A percentile compares a stretch with the other conserved stretches of the same genome.
These are phyloP conservation scores for Eristalinus aeneus DNA, from an alignment of 2,888 invertebrate species.

Conservation along the genomic window DNA sequence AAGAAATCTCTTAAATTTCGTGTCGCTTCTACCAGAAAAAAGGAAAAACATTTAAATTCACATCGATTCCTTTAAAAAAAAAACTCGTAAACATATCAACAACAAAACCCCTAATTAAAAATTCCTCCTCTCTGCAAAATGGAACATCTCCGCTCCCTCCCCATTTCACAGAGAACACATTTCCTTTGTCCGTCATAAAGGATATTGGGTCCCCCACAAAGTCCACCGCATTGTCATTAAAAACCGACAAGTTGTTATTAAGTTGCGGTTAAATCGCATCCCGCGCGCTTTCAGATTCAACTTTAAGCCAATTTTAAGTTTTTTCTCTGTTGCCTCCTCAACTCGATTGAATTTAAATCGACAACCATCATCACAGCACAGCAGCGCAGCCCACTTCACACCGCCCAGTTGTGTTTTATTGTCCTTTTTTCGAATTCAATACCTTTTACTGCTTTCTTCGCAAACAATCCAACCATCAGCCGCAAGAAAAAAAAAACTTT, in stretches of 20 bases:
- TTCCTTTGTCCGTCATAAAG: not conserved
- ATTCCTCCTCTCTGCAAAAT: not conserved
- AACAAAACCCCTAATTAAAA: too few species aligned
- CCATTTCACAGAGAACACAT: not conserved
- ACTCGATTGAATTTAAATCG: not conserved
- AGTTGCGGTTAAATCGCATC: not conserved
- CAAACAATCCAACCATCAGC: not conserved
- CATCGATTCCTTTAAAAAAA: too few species aligned
- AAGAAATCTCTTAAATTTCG: too few species aligned
- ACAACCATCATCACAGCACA: not conserved
- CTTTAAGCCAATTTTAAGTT: not conserved
- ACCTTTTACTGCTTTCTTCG: not conserved
- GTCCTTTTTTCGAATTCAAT: not conserved
- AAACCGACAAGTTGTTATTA: not conserved
- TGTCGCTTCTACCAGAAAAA: too few species aligned
- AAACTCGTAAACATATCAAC: too few species aligned
- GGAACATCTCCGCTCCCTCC: not conserved
- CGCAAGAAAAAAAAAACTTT: not conserved
- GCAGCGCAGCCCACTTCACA: not conserved
- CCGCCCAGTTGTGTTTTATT: not conserved
- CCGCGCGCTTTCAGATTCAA: not conserved
- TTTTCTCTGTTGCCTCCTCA: not conserved
- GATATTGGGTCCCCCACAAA: not conserved
- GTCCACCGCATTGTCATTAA: not conserved
- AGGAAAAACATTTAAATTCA: too few species aligned